These are phyloP conservation scores for Notodonta ziczac DNA, from an alignment of 2,888 invertebrate species.

Conservation along the genomic window DNA sequence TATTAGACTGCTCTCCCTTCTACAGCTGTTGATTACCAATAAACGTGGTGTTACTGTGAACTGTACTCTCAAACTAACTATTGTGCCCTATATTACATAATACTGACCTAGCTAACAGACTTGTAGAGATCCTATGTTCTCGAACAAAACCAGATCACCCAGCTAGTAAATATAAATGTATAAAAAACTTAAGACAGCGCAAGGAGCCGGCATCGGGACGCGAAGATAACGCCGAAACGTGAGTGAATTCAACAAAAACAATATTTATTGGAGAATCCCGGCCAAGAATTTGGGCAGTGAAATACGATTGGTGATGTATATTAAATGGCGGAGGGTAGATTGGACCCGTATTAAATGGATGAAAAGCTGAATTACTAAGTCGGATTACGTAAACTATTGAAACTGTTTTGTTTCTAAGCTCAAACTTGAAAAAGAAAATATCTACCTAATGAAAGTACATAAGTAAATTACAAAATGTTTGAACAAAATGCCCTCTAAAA, in stretches of 20 bases:
- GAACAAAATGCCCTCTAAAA: too few species aligned
- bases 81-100: too few species aligned
- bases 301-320: conserved; percentile 4
- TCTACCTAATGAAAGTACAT: too few species aligned
- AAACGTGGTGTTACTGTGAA: too few species aligned
- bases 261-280: conserved; percentile 14
- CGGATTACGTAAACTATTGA: background rate
- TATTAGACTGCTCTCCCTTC: too few species aligned
- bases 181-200: background rate
- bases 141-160: background rate
- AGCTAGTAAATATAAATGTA: background rate
- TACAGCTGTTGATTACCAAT: too few species aligned
- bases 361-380: background rate
- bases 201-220: conserved; percentile 18
- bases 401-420: background rate
- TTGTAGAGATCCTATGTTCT: too few species aligned
- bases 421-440: too few species aligned
- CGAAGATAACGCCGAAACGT: conserved; percentile 23
- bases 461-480: too few species aligned
- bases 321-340: conserved; percentile 2
- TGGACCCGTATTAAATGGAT: background rate
- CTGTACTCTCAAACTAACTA: too few species aligned
- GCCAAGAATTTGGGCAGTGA: conserved; percentile 1
- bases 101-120: too few species aligned
- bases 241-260: conserved; percentile 32